These are phyloP conservation scores for Caenorhabditis briggsae DNA, from an alignment of 1,140 invertebrate genomes.

Conservation along the genomic window DNA sequence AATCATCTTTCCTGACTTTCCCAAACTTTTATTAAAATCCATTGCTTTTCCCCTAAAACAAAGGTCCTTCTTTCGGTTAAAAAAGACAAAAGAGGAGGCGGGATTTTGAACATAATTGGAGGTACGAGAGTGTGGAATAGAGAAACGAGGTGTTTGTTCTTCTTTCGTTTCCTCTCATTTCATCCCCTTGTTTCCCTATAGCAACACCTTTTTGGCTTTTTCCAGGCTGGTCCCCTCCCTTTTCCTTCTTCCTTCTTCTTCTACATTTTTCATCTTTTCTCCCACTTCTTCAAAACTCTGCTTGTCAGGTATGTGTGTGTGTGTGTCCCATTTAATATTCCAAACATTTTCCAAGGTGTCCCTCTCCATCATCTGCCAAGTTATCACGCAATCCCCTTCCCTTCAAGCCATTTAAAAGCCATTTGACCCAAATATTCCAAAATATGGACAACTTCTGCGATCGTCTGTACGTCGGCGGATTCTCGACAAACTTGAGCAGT, in stretches of 20 bases:
- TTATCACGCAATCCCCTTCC: conserved; percentile 35
- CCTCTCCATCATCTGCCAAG: background rate
- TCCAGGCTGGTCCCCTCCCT: background rate
- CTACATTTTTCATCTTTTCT: background rate
- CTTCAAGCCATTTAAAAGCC: background rate
- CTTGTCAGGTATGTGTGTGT: background rate
- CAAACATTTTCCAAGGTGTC: background rate
- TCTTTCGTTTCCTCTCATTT: background rate
- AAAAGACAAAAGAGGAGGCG: conserved; percentile 37
- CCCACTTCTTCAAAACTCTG: conserved; percentile 18
- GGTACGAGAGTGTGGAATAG: conserved; percentile 9
- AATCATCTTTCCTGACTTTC: too few relatives aligned
- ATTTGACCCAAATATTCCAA: too few relatives aligned
- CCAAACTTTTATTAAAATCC: background rate
- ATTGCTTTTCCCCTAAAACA: too few relatives aligned
- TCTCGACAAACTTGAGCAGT: conserved; percentile 36
- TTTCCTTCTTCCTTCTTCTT: too few relatives aligned
- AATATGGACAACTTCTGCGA: conserved; percentile 35
- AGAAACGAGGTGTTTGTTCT: conserved; percentile 40
- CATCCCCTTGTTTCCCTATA: conserved; percentile 29
- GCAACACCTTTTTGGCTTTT: conserved; percentile 49
- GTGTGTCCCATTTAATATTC: conserved; percentile 33
- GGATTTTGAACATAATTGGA: conserved; percentile 36
- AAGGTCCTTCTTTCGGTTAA: background rate
- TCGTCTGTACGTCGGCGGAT: conserved; percentile 49